Evolutionary conservation across 2,888 invertebrate species (phyloP).

Genomic region (Eulithis testata): DNA sequence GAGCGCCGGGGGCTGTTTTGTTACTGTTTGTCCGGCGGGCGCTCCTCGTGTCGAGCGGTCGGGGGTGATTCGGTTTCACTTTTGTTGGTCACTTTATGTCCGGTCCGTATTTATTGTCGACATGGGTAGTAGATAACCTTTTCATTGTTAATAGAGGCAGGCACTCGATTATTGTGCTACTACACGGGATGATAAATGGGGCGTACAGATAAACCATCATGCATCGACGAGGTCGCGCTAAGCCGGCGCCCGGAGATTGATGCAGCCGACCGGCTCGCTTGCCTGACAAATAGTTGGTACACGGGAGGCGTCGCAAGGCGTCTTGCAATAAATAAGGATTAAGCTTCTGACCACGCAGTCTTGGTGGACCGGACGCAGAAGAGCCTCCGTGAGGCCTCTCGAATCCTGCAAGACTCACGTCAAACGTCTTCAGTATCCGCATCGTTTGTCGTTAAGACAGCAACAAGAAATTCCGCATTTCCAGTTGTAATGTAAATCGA

Average conservation of each 20-base stretch:
- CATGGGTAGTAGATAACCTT: slow-evolving; percentile 61
- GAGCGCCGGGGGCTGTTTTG: slow-evolving; percentile 61
- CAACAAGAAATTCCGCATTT: slow-evolving; percentile 47
- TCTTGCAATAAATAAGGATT: slow-evolving; percentile 85
- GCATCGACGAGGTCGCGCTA: slow-evolving; percentile 58
- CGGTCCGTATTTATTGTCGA: slow-evolving; percentile 65
- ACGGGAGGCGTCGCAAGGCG: slow-evolving; percentile 75
- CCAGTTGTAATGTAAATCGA: slow-evolving; percentile 50
- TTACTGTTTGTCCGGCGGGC: slow-evolving; percentile 66
- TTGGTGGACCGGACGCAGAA: slow-evolving; percentile 71
- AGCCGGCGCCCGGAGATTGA: slow-evolving; percentile 74
- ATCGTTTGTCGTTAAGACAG: slow-evolving; percentile 56
- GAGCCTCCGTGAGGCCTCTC: slow-evolving; percentile 60
- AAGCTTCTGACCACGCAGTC: slow-evolving; percentile 76
- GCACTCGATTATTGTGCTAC: slow-evolving; percentile 54
- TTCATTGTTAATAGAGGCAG: slow-evolving; percentile 60
- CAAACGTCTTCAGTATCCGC: slow-evolving; percentile 61
- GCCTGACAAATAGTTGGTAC: slow-evolving; percentile 79
- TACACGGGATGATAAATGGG: slow-evolving; percentile 54
- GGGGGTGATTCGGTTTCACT: slow-evolving; percentile 76
- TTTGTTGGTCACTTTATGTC: slow-evolving; percentile 76
- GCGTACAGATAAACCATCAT: slow-evolving; percentile 52
- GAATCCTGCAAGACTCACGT: slow-evolving; percentile 61
- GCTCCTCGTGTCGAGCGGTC: slow-evolving; percentile 55
- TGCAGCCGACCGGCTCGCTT: slow-evolving; percentile 58